These are phyloP conservation scores for Noctua comes DNA, from an alignment of 2,888 invertebrate genomes.

Conservation along the genomic window DNA sequence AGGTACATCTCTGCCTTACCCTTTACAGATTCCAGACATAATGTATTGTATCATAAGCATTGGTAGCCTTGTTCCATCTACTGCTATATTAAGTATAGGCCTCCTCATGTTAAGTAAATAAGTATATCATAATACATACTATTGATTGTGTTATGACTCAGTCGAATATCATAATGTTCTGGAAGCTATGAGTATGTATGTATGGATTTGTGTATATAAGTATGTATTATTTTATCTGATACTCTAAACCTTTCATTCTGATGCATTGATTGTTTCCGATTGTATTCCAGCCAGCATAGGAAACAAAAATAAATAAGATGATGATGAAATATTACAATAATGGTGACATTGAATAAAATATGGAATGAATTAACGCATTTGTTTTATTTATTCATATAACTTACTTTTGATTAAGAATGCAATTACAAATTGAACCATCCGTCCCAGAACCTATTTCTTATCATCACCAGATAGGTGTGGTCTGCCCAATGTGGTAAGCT, in stretches of 20 bases:
- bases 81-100: not conserved
- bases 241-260: not conserved
- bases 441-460: not conserved
- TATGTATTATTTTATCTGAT: not conserved
- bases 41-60: not conserved
- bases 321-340: not conserved
- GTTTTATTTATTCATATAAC: conserved; percentile 14
- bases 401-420: not conserved
- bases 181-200: not conserved
- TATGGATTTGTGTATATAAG: not conserved
- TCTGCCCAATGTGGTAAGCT: conserved; percentile 1
- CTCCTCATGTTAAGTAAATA: not conserved
- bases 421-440: conserved; percentile 1
- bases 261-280: not conserved
- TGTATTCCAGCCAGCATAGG: not conserved
- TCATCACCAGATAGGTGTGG: not conserved
- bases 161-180: not conserved
- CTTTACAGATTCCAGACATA: not conserved
- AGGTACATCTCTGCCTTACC: not conserved
- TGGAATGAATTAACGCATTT: not conserved
- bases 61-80: not conserved
- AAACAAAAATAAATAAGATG: not conserved
- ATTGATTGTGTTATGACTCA: not conserved
- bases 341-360: conserved; percentile 23
- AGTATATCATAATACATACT: not conserved